These are phyloP conservation scores for Xiphydria camelus DNA, from an alignment of 2,888 invertebrate genomes.

Conservation along the genomic window DNA sequence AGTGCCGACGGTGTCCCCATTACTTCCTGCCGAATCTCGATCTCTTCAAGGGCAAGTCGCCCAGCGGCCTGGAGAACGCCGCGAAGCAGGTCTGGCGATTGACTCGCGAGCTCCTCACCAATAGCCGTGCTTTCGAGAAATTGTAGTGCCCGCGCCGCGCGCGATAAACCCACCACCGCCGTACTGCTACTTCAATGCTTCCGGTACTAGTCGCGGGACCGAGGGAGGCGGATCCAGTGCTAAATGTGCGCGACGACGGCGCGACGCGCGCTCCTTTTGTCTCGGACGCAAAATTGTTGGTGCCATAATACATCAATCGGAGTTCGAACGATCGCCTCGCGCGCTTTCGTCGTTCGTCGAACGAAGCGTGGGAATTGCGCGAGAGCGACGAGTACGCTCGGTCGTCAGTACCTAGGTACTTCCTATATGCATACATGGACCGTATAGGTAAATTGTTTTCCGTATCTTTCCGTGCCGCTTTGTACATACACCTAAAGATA, in stretches of 20 bases:
- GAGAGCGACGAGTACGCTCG: constrained; percentile 1
- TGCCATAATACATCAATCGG: no score
- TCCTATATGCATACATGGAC: not conserved
- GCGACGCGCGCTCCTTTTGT: no score
- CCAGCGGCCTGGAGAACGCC: constrained; percentile 86
- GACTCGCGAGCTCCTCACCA: constrained; percentile 87
- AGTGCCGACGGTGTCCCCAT: constrained; percentile 92
- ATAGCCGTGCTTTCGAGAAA: constrained; percentile 87
- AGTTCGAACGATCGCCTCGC: no score
- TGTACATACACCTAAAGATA: constrained; percentile 50
- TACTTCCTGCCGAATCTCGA: constrained; percentile 93
- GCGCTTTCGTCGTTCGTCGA: no score
- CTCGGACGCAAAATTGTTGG: no score
- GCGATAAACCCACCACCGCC: no score
- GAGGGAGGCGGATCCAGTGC: not conserved
- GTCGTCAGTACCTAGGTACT: no score
- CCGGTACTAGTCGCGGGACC: not conserved
- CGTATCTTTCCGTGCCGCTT: constrained; percentile 24
- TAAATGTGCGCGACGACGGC: no score
- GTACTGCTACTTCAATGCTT: no score
- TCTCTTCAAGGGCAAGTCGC: constrained; percentile 89
- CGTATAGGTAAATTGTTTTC: not conserved
- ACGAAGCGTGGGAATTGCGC: no score
- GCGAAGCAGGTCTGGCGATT: constrained; percentile 93
- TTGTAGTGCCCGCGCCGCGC: no score